These are phyloP conservation scores for Cheilosia vulpina DNA, from an alignment of 2,888 invertebrate genomes.

Conservation along the genomic window DNA sequence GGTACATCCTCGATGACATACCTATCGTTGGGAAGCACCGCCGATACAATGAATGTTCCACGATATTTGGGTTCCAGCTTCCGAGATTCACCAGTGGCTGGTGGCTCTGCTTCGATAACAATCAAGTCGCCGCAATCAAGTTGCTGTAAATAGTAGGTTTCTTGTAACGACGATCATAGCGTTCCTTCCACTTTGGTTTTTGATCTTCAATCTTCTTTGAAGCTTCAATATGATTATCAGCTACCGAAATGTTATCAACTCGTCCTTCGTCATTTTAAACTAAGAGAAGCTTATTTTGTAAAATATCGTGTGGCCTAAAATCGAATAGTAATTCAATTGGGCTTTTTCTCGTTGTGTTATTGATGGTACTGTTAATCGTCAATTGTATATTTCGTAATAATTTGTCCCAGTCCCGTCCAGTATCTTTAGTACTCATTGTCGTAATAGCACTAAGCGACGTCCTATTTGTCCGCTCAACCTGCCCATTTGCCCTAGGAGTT, in stretches of 20 bases:
- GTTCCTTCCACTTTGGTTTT: slow-evolving; percentile 45
- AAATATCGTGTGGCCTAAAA: slow-evolving; percentile 14
- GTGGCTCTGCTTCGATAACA: slow-evolving; percentile 19
- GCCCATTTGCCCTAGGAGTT: too few species aligned
- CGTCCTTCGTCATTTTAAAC: too few species aligned
- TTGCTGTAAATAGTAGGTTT: slow-evolving; percentile 37
- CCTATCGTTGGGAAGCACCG: slow-evolving; percentile 18
- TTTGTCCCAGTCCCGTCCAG: slow-evolving; percentile 41
- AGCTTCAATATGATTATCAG: too few species aligned
- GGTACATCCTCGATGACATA: slow-evolving; percentile 23
- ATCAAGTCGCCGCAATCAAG: slow-evolving; percentile 26
- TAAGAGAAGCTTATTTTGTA: slow-evolving; percentile 27
- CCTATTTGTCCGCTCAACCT: slow-evolving; percentile 22
- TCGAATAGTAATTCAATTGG: slow-evolving; percentile 54
- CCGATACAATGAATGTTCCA: slow-evolving; percentile 18
- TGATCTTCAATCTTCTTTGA: slow-evolving; percentile 19
- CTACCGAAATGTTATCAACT: too few species aligned
- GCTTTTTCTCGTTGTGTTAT: slow-evolving; percentile 45
- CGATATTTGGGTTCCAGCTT: slow-evolving; percentile 30
- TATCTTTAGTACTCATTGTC: slow-evolving; percentile 51
- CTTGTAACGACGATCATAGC: slow-evolving; percentile 32
- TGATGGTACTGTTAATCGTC: slow-evolving; percentile 33
- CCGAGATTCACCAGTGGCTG: slow-evolving; percentile 13
- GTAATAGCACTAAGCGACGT: slow-evolving; percentile 1
- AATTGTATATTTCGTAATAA: slow-evolving; percentile 33